Conservation (phyloP, 2,797 vertebrate species). For the Notolabrus celidotus region DNA sequence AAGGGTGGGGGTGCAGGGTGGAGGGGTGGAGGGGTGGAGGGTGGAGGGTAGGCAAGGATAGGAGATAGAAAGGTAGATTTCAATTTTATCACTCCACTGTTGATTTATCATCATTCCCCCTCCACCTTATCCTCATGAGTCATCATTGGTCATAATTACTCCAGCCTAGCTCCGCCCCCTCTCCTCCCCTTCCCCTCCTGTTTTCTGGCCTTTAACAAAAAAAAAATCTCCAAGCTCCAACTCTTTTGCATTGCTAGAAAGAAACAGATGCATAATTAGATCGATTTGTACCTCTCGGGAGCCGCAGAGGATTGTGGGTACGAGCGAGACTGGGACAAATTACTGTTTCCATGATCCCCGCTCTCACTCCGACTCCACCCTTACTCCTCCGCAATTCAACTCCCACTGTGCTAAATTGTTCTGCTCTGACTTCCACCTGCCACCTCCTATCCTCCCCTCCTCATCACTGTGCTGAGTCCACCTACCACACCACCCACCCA, state of each 20-base stretch:
- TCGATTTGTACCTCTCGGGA: slow-evolving; percentile 19
- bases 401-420: slow-evolving; percentile 76
- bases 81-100: slow-evolving; percentile 63
- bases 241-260: slow-evolving; percentile 20
- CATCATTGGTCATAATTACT: slow-evolving; percentile 42
- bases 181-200: background rate
- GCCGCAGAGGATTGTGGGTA: slow-evolving; percentile 52
- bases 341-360: slow-evolving; percentile 64
- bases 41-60: slow-evolving; percentile 28
- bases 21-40: slow-evolving; percentile 31
- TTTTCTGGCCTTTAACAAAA: slow-evolving; percentile 29
- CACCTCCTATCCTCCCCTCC: slow-evolving; percentile 43
- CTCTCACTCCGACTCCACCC: slow-evolving; percentile 51
- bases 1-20: slow-evolving; percentile 40
- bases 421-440: slow-evolving; percentile 80
- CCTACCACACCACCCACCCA: background rate
- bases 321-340: slow-evolving; percentile 62
- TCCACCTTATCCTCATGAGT: slow-evolving; percentile 33
- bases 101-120: slow-evolving; percentile 58
- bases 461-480: slow-evolving; percentile 17
- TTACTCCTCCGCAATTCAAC: slow-evolving; percentile 54
- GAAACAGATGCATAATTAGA: background rate
- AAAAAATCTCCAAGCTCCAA: slow-evolving; percentile 3
- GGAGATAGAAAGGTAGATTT: slow-evolving; percentile 58
- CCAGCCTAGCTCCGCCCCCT: slow-evolving; percentile 58